Conservation (phyloP, 2,888 invertebrate species). For the Volucella inflata region DNA sequence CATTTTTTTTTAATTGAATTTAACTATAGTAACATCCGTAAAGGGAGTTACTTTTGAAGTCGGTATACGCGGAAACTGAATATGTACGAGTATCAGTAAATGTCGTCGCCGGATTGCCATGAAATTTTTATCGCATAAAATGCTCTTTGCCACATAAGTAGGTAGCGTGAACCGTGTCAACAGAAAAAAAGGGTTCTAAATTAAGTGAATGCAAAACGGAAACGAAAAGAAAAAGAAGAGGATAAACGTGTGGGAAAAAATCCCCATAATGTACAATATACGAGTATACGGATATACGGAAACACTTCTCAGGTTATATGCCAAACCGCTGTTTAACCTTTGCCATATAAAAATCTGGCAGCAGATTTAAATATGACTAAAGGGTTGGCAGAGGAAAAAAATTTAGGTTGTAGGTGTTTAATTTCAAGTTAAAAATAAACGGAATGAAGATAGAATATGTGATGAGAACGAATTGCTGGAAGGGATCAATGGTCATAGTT, state of each 20-base stretch:
- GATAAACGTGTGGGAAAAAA: slow-evolving; percentile 16
- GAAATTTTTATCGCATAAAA: slow-evolving; percentile 56
- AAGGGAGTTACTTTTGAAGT: slow-evolving; percentile 35
- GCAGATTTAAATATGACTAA: slow-evolving; percentile 1
- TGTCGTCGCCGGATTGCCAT: slow-evolving; percentile 48
- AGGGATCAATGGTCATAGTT: too few relatives aligned
- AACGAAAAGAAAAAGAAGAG: slow-evolving; percentile 20
- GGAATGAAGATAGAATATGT: background rate
- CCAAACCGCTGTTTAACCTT: slow-evolving; percentile 49
- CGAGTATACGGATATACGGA: slow-evolving; percentile 30
- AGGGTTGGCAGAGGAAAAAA: background rate
- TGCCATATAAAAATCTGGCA: background rate
- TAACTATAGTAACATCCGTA: slow-evolving; percentile 13
- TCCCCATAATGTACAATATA: slow-evolving; percentile 35
- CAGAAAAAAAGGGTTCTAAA: slow-evolving; percentile 60
- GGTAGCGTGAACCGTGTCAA: slow-evolving; percentile 22
- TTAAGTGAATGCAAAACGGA: slow-evolving; percentile 53
- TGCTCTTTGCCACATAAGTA: slow-evolving; percentile 49
- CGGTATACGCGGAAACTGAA: slow-evolving; percentile 17
- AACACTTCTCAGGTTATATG: slow-evolving; percentile 51
- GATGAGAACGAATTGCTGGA: too few relatives aligned
- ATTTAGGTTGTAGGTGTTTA: background rate
- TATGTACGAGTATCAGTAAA: background rate
- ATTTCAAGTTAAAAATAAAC: background rate
- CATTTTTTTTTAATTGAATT: slow-evolving; percentile 9